A percentile compares a stretch with the other conserved stretches of the same genome.
Conservation (phyloP, 92 coral and sea anemone genomes). For the Desmophyllum pertusum region DNA sequence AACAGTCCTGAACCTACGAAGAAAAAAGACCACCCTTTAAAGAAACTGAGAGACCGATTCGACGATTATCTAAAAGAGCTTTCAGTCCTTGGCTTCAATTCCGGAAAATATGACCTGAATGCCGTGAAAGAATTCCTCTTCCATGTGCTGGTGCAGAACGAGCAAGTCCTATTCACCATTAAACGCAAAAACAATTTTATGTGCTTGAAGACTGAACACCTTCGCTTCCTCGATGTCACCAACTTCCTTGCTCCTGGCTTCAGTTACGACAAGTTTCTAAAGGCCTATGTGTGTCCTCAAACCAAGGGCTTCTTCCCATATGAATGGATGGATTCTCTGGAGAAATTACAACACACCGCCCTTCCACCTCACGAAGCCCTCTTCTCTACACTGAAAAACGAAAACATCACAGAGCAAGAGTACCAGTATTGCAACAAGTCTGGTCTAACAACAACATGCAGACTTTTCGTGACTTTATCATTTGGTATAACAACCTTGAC, state of each 20-base stretch:
- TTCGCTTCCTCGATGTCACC: conserved; percentile 50
- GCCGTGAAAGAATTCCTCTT: conserved; percentile 25
- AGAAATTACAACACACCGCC: background rate
- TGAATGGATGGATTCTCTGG: background rate
- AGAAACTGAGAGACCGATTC: conserved; percentile 10
- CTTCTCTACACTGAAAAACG: background rate
- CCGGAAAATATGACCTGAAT: background rate
- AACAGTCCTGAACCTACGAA: background rate
- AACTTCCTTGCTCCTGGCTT: background rate
- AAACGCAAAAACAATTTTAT: conserved; percentile 57
- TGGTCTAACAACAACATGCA: background rate
- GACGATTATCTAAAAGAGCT: conserved; percentile 26
- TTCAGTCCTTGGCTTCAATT: conserved; percentile 31
- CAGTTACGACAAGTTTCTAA: background rate
- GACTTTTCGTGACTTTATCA: background rate
- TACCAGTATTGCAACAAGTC: background rate
- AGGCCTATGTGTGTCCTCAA: too few species aligned
- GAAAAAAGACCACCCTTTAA: conserved; percentile 6
- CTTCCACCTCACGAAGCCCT: background rate
- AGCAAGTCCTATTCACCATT: conserved; percentile 43
- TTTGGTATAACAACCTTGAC: too few species aligned
- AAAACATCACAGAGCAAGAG: background rate
- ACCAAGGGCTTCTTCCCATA: too few species aligned
- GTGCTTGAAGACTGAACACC: conserved; percentile 42
- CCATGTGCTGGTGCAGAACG: conserved; percentile 4